Percentiles rank a stretch among this genome's conserved stretches.
phyloP scores from a whole-genome alignment of 2,113 vertebrate species.

The Bujurquina vittata region DNA sequence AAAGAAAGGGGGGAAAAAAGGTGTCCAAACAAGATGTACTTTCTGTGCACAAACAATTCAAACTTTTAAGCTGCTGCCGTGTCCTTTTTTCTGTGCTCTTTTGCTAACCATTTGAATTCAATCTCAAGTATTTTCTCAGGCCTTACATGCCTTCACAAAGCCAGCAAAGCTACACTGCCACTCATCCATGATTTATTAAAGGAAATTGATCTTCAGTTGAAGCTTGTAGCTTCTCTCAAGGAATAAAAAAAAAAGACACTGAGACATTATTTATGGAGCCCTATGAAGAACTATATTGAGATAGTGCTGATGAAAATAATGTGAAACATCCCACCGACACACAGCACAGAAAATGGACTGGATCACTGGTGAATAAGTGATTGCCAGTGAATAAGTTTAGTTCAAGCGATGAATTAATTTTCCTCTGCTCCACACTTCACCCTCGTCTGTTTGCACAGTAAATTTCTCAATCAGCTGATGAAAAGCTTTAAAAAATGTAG shows the following conservation, averaged over 20 bases:
- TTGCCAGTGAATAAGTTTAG: background rate
- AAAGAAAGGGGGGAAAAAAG: too few species aligned
- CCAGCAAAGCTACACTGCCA: background rate
- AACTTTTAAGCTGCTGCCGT: background rate
- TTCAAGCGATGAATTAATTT: slow-evolving; percentile 20
- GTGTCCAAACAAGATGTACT: background rate
- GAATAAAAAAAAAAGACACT: background rate
- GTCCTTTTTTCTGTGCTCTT: background rate
- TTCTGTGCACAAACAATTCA: background rate
- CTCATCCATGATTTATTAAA: slow-evolving; percentile 31
- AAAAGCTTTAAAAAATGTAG: slow-evolving; percentile 19
- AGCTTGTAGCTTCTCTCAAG: background rate
- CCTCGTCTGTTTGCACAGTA: slow-evolving; percentile 5
- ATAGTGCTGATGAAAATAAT: slow-evolving; percentile 6
- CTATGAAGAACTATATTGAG: background rate
- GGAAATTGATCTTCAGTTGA: slow-evolving; percentile 18
- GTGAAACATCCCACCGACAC: background rate
- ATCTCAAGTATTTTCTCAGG: slow-evolving; percentile 4
- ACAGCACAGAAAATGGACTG: background rate
- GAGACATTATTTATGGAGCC: background rate
- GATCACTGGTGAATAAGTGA: background rate
- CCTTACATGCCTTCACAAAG: slow-evolving; percentile 3
- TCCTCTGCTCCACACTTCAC: background rate
- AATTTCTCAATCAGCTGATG: slow-evolving; percentile 32
- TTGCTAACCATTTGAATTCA: slow-evolving; percentile 23